These are phyloP conservation scores for Azorinus chamasolen DNA, from an alignment of 2,888 invertebrate genomes.

Conservation along the genomic window DNA sequence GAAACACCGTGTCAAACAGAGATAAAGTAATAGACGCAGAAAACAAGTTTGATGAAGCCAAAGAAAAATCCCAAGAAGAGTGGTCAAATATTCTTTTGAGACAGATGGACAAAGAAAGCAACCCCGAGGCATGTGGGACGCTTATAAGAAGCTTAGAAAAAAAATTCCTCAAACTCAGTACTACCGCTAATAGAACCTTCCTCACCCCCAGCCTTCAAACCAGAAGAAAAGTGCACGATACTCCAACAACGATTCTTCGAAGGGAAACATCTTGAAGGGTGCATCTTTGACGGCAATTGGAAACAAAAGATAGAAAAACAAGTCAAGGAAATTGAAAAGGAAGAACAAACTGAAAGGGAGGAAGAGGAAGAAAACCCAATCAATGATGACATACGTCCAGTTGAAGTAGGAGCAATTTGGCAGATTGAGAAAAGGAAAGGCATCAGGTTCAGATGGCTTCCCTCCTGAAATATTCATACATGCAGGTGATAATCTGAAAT, in stretches of 20 bases:
- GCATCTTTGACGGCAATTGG: neutral
- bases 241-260: too few species aligned
- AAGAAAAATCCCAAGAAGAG: neutral
- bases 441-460: neutral
- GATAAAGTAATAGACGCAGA: neutral
- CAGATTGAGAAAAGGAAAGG: neutral
- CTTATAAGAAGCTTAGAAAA: too few species aligned
- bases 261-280: too few species aligned
- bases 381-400: neutral
- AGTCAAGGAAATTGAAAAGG: neutral
- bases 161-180: too few species aligned
- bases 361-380: neutral
- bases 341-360: too few species aligned
- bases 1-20: neutral
- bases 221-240: too few species aligned
- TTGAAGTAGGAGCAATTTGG: neutral
- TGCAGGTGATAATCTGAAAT: neutral
- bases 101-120: too few species aligned
- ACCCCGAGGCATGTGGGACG: too few species aligned
- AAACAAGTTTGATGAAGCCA: neutral
- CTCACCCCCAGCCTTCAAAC: too few species aligned
- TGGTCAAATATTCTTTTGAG: too few species aligned
- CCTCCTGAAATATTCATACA: neutral
- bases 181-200: too few species aligned
- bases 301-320: neutral